Evolutionary conservation across 2,113 vertebrate genomes (phyloP).

Genomic region (Tautogolabrus adspersus): DNA sequence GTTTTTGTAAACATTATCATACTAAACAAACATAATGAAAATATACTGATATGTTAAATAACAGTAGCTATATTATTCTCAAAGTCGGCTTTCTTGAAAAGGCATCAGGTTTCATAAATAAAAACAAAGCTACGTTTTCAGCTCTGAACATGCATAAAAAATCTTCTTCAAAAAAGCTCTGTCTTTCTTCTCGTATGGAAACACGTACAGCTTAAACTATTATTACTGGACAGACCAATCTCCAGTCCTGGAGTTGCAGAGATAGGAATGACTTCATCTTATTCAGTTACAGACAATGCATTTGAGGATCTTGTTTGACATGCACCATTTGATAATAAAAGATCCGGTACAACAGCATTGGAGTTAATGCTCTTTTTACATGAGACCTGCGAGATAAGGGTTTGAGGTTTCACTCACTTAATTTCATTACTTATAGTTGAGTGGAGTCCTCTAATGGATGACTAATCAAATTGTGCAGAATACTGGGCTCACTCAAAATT

Average conservation of each 20-base stretch:
- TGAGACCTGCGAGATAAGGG: not conserved
- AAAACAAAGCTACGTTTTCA: conserved; percentile 26
- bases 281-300: conserved; percentile 16
- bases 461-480: too few species aligned
- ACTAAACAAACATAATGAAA: too few species aligned
- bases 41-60: too few species aligned
- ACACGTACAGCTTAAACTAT: conserved; percentile 35
- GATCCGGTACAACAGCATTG: conserved; percentile 22
- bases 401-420: conserved; percentile 36
- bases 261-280: conserved; percentile 18
- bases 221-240: conserved; percentile 26
- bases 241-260: conserved; percentile 15
- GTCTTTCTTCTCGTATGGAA: conserved; percentile 6
- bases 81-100: too few species aligned
- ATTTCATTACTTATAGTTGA: conserved; percentile 39
- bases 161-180: conserved; percentile 23
- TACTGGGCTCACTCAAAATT: not conserved
- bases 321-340: conserved; percentile 32
- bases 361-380: conserved; percentile 31
- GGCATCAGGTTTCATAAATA: too few species aligned
- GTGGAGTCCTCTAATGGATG: not conserved
- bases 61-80: too few species aligned
- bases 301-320: conserved; percentile 22
- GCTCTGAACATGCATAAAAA: conserved; percentile 6
- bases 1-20: too few species aligned